Evolutionary conservation across 2,113 vertebrate species (phyloP).

Genomic region (Malurus cyaneus): DNA sequence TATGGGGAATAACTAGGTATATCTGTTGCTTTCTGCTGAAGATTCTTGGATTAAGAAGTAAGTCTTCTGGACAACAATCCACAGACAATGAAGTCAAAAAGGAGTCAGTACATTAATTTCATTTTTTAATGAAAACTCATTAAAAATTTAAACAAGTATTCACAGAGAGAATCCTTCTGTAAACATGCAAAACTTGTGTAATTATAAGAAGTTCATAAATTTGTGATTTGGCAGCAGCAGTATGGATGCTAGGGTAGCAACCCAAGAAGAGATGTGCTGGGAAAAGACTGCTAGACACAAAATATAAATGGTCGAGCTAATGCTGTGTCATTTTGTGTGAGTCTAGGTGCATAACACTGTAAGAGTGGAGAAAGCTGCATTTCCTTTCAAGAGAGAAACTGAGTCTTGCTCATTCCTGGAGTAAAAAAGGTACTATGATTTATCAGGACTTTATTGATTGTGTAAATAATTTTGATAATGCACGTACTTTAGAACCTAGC

Average conservation of each 20-base stretch:
- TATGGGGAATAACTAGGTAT: background rate
- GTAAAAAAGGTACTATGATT: background rate
- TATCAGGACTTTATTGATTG: background rate
- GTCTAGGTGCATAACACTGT: background rate
- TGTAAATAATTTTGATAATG: background rate
- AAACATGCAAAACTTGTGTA: background rate
- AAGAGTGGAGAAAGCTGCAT: background rate
- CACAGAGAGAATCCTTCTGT: background rate
- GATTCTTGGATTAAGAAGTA: background rate
- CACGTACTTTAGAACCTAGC: background rate
- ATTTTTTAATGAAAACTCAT: background rate
- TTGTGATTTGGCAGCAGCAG: background rate
- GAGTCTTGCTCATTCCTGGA: background rate
- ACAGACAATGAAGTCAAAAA: background rate
- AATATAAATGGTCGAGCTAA: background rate
- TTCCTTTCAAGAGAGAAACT: background rate
- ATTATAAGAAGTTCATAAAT: background rate
- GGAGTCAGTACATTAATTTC: background rate
- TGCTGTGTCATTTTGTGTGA: background rate
- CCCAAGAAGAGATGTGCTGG: background rate
- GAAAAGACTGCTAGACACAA: background rate
- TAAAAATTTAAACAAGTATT: background rate
- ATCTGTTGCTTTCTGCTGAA: background rate
- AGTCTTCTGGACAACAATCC: background rate
- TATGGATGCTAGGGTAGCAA: background rate